Conservation (phyloP, 2,888 invertebrate species). For the Altica lythri region DNA sequence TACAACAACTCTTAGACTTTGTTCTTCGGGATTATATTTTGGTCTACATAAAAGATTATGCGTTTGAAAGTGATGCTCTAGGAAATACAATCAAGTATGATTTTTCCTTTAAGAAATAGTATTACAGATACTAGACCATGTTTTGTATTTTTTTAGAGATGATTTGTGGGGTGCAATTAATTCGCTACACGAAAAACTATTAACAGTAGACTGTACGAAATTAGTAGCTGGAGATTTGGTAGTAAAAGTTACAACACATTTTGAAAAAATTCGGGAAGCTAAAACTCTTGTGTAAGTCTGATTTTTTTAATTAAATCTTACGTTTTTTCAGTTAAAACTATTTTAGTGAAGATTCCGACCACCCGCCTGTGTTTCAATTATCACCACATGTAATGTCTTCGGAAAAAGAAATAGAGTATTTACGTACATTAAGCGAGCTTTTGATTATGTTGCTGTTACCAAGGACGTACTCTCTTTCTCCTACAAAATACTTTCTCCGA, state of each 20-base stretch:
- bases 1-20: slow-evolving; percentile 82
- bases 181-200: slow-evolving; percentile 73
- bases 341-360: slow-evolving; percentile 66
- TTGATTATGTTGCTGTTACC: slow-evolving; percentile 82
- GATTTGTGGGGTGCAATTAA: slow-evolving; percentile 83
- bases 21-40: slow-evolving; percentile 78
- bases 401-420: slow-evolving; percentile 78
- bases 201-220: slow-evolving; percentile 79
- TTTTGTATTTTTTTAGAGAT: slow-evolving; percentile 60
- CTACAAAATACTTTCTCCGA: slow-evolving; percentile 77
- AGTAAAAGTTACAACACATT: slow-evolving; percentile 79
- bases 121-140: too few species aligned
- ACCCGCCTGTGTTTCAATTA: slow-evolving; percentile 72
- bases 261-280: slow-evolving; percentile 81
- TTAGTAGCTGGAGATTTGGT: slow-evolving; percentile 83
- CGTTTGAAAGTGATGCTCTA: slow-evolving; percentile 59
- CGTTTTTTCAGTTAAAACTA: too few species aligned
- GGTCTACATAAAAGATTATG: slow-evolving; percentile 70
- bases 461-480: slow-evolving; percentile 76
- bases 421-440: slow-evolving; percentile 81
- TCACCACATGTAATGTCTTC: slow-evolving; percentile 74
- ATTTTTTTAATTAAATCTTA: slow-evolving; percentile 4
- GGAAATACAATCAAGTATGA: slow-evolving; percentile 60
- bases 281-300: slow-evolving; percentile 2
- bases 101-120: too few species aligned